Base-by-base conservation (phyloP, 2,888 invertebrate genomes). In the Rhimphoctona megacephalus region DNA sequence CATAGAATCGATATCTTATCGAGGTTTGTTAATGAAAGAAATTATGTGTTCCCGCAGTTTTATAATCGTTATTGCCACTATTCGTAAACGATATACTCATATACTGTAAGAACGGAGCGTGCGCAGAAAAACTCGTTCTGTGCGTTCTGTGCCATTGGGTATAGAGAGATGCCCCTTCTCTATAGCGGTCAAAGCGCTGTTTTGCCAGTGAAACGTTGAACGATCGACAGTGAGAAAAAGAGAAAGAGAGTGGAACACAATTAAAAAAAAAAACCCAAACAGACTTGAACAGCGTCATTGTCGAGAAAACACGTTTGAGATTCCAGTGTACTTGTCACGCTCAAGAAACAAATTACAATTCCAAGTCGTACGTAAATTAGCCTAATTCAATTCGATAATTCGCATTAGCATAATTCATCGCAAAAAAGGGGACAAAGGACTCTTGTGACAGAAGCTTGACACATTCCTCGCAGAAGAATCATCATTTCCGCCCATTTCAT, bases 241-340 rank as follows among this genome's bases (percentile, higher is more conserved):
- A 73, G 49, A 36, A 69, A 70, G 25, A 49, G 64, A 54, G 69
- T 52, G 82, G 64, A 64, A 66, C 46, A 25, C 43, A 66, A n/a
- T 54, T 22, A 30, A n/a, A 74, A 69, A 84, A 79, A 79, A 43
- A 66, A 83, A 83, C 30, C 80, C 70, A 80, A 86, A 86, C 80
- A 83, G 83, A 80, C 64, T 57, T 83, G 85, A n/a, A 80, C 85
- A 80, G 83, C 83, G 80, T 86, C 85, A 76, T 54, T 82, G 8
- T 57, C 11, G 22, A 19, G 25, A 9, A 25, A 25, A 39, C 8
- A 43, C 70, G 76, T 74, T 66, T 70, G 76, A 72, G 66, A 70
- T 49, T 70, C 36, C 64, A 39, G 64, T 49, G 52, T 54, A 64
- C 36, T 77, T 61, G 43, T 69, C 19, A 70, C 54, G 1, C 43